Evolutionary conservation across 2,113 vertebrate species (phyloP).

Genomic region (Probosciger aterrimus): DNA sequence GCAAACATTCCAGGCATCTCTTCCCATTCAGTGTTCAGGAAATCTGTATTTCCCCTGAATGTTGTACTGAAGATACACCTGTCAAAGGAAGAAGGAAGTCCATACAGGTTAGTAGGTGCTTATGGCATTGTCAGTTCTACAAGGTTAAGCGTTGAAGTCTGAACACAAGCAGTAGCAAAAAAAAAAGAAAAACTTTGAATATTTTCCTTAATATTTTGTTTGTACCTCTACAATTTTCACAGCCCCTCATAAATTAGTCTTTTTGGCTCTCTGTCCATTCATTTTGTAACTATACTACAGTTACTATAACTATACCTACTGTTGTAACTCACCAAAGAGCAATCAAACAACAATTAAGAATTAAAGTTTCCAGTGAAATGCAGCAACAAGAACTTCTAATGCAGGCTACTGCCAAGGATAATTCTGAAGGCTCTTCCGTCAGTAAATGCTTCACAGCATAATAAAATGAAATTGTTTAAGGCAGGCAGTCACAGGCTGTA

Average conservation of each 20-base stretch:
- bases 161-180: not conserved
- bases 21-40: not conserved
- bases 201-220: not conserved
- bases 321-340: not conserved
- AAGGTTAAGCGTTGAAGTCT: not conserved
- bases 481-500: conserved; percentile 38
- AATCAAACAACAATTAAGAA: not conserved
- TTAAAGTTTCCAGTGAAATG: not conserved
- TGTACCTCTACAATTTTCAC: not conserved
- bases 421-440: not conserved
- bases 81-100: not conserved
- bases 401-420: not conserved
- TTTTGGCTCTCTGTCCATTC: not conserved
- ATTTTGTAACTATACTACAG: not conserved
- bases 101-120: not conserved
- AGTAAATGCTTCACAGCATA: conserved; percentile 36
- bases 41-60: not conserved
- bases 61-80: not conserved
- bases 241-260: not conserved
- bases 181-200: fast-evolving
- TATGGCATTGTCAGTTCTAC: not conserved
- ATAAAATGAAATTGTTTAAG: conserved; percentile 39
- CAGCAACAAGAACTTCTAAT: not conserved
- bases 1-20: not conserved
- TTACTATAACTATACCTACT: not conserved